These are phyloP conservation scores for Phasia obesa DNA, from an alignment of 2,888 invertebrate species.

Conservation along the genomic window DNA sequence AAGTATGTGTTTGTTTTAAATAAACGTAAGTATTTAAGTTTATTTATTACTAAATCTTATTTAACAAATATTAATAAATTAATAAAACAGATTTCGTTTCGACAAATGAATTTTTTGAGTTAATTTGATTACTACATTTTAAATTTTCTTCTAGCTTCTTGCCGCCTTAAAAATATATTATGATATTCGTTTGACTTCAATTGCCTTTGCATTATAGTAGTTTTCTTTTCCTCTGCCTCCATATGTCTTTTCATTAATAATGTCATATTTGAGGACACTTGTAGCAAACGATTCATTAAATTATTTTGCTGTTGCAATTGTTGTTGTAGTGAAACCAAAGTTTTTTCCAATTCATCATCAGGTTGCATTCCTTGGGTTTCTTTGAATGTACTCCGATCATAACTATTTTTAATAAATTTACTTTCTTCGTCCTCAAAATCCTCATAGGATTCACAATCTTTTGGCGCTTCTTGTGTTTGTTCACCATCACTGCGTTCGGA, in stretches of 20 bases:
- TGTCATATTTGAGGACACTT: constrained; percentile 31
- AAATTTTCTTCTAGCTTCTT: constrained; percentile 28
- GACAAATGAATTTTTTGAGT: neutral
- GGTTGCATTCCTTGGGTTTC: neutral
- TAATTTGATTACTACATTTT: constrained; percentile 6
- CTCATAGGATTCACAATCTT: constrained; percentile 30
- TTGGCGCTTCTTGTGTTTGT: neutral
- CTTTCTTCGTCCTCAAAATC: constrained; percentile 1
- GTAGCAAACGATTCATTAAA: constrained; percentile 33
- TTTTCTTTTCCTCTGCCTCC: constrained; percentile 43
- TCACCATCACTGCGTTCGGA: constrained; percentile 10
- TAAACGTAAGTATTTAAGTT: constrained; percentile 1
- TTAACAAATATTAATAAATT: constrained; percentile 15
- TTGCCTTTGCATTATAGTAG: constrained; percentile 49
- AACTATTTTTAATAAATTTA: constrained; percentile 8
- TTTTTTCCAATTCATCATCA: constrained; percentile 33
- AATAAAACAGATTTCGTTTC: neutral
- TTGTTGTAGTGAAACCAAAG: constrained; percentile 22
- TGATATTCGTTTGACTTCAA: constrained; percentile 33
- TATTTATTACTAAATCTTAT: constrained; percentile 9
- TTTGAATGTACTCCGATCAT: neutral
- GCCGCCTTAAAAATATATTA: constrained; percentile 39
- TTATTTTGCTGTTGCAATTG: constrained; percentile 46
- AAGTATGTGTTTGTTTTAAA: neutral
- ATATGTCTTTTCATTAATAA: constrained; percentile 49